These are phyloP conservation scores for Phallusia fumigata DNA, from an alignment of 23 tunicate species.

Conservation along the genomic window DNA sequence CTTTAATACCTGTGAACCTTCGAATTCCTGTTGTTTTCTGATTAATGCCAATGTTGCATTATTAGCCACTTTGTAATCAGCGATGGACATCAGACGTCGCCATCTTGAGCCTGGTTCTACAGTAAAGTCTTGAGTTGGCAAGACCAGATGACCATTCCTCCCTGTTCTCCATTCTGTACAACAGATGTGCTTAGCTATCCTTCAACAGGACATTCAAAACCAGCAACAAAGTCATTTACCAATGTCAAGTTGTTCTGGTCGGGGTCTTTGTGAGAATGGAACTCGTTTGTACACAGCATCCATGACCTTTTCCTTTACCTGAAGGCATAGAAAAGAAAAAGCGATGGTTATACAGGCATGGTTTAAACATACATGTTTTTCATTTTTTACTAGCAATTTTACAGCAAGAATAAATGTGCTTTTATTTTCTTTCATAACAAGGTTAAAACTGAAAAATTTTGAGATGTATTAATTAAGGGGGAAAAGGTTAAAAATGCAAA, in stretches of 20 bases:
- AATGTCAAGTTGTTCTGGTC: slow-evolving; percentile 71
- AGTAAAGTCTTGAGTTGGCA: slow-evolving; percentile 58
- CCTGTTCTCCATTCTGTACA: slow-evolving; percentile 91
- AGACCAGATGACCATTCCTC: slow-evolving; percentile 72
- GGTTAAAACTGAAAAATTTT: too few relatives aligned
- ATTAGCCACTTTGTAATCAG: slow-evolving; percentile 78
- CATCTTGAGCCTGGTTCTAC: slow-evolving; percentile 67
- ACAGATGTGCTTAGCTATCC: too few relatives aligned
- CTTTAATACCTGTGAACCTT: slow-evolving; percentile 49
- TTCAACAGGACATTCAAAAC: background rate
- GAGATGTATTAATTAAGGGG: too few relatives aligned
- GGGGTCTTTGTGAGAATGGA: slow-evolving; percentile 83
- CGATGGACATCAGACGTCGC: slow-evolving; percentile 75
- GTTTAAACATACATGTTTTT: too few relatives aligned
- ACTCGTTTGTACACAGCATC: slow-evolving; percentile 86
- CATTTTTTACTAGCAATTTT: too few relatives aligned
- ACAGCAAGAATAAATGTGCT: too few relatives aligned
- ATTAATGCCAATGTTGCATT: slow-evolving; percentile 81
- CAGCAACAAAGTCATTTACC: slow-evolving; percentile 38
- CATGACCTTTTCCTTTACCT: slow-evolving; percentile 97
- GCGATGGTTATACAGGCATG: too few relatives aligned
- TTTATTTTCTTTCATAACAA: too few relatives aligned
- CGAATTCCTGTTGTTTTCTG: slow-evolving; percentile 47
- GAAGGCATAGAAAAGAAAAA: background rate
- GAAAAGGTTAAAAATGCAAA: too few relatives aligned